Evolutionary conservation across 2,797 vertebrate species (phyloP).

Genomic region (Sebastes aleutianus): DNA sequence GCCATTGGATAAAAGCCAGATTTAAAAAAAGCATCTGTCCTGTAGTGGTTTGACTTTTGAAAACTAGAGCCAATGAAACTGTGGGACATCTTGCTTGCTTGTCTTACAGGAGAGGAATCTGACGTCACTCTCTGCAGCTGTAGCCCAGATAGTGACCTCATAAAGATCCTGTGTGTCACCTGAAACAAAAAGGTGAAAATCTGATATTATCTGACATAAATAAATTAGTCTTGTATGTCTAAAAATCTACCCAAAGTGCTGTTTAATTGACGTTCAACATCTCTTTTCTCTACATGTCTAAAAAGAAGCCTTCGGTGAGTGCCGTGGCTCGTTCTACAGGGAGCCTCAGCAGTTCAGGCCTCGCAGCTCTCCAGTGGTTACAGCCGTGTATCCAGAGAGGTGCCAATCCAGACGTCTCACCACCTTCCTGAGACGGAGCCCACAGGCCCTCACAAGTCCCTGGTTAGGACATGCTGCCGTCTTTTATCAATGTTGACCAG

Average conservation of each 20-base stretch:
- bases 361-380: constrained; percentile 47
- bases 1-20: too few relatives aligned
- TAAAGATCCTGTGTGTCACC: not conserved
- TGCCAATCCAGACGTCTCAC: constrained; percentile 70
- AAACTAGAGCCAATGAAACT: too few relatives aligned
- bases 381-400: constrained; percentile 48
- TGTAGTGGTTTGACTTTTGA: too few relatives aligned
- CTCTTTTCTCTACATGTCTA: constrained; percentile 46
- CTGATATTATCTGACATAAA: not conserved
- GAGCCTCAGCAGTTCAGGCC: constrained; percentile 53
- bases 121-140: not conserved
- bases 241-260: constrained; percentile 9
- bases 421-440: constrained; percentile 54
- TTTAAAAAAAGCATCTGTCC: too few relatives aligned
- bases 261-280: constrained; percentile 61
- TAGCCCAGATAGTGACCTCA: not conserved
- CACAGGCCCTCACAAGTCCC: constrained; percentile 62
- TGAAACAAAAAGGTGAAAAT: constrained; percentile 3
- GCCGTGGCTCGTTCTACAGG: constrained; percentile 39
- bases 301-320: constrained; percentile 57
- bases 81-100: not conserved
- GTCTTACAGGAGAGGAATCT: constrained; percentile 7
- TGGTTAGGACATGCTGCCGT: constrained; percentile 60
- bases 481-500: constrained; percentile 84
- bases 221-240: not conserved